Evolutionary conservation across 1,140 invertebrate species (phyloP).

Genomic region (Vanessa tameamea): DNA sequence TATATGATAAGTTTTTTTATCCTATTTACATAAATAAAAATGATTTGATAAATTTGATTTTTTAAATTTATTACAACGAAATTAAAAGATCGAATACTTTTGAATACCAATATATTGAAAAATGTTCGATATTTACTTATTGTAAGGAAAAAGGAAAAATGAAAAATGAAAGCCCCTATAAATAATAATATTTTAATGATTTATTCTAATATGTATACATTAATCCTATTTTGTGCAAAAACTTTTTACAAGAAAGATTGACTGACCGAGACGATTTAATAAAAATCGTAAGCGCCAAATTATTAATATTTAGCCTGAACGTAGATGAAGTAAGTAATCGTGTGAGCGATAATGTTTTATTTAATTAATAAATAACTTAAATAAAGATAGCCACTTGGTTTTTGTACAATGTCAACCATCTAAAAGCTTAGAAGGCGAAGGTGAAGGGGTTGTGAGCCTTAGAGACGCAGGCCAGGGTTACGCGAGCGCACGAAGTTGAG

Average conservation of each 20-base stretch:
- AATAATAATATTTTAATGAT: slow-evolving; percentile 32
- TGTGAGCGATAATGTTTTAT: slow-evolving; percentile 29
- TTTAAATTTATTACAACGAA: too few species aligned
- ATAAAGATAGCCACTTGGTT: slow-evolving; percentile 60
- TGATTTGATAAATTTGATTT: too few species aligned
- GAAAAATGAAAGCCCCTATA: slow-evolving; percentile 2
- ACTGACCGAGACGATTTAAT: slow-evolving; percentile 51
- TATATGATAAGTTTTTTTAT: neutral
- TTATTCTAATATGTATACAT: slow-evolving; percentile 69
- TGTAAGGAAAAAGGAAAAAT: neutral
- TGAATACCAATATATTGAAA: too few species aligned
- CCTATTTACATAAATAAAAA: too few species aligned
- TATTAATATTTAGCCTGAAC: slow-evolving; percentile 1
- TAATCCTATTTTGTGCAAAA: slow-evolving; percentile 70
- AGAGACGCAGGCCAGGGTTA: slow-evolving; percentile 91
- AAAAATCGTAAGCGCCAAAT: slow-evolving; percentile 14
- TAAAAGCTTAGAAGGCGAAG: slow-evolving; percentile 53
- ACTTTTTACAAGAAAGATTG: slow-evolving; percentile 68
- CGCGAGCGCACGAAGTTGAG: slow-evolving; percentile 93
- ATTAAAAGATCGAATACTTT: too few species aligned
- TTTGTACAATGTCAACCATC: slow-evolving; percentile 75
- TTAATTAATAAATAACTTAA: slow-evolving; percentile 76
- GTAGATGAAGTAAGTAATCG: slow-evolving; percentile 3
- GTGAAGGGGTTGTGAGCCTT: slow-evolving; percentile 61
- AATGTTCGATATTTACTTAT: too few species aligned